Conservation (phyloP, 2,888 invertebrate genomes). For the Oligia strigilis region DNA sequence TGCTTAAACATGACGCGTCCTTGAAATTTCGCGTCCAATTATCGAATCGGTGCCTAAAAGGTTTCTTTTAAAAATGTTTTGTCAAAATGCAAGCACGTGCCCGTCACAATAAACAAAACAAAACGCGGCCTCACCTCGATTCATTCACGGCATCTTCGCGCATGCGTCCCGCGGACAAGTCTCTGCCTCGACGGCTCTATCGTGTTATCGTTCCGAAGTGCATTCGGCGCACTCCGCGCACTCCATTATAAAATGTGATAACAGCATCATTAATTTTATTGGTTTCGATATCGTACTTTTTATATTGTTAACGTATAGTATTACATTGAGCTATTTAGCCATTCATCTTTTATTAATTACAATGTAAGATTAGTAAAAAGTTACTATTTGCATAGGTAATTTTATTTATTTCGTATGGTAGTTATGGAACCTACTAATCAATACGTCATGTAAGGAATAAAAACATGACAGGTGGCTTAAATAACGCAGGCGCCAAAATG, state of each 20-base stretch:
- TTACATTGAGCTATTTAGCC: neutral
- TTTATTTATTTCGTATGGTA: neutral
- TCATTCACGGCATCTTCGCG: constrained; percentile 3
- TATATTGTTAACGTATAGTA: neutral
- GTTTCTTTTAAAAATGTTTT: neutral
- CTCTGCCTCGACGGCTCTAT: neutral
- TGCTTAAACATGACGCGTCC: neutral
- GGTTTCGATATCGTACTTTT: constrained; percentile 1
- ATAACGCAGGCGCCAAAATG: constrained; percentile 24
- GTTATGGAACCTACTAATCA: neutral
- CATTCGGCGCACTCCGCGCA: constrained; percentile 18
- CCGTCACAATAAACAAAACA: constrained; percentile 23
- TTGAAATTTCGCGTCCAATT: neutral
- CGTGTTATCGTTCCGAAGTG: constrained; percentile 5
- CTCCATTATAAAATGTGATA: neutral
- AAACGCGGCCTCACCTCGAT: neutral
- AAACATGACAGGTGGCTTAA: neutral
- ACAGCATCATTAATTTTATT: constrained; percentile 5
- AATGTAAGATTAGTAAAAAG: neutral
- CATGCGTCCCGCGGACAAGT: constrained; percentile 9
- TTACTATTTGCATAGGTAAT: neutral
- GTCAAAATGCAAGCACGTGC: neutral
- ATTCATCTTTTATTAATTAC: neutral
- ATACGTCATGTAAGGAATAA: constrained; percentile 4
- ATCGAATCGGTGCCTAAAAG: neutral